Evolutionary conservation across 2,797 vertebrate species (phyloP).

Genomic region (Myotis pilosus): DNA sequence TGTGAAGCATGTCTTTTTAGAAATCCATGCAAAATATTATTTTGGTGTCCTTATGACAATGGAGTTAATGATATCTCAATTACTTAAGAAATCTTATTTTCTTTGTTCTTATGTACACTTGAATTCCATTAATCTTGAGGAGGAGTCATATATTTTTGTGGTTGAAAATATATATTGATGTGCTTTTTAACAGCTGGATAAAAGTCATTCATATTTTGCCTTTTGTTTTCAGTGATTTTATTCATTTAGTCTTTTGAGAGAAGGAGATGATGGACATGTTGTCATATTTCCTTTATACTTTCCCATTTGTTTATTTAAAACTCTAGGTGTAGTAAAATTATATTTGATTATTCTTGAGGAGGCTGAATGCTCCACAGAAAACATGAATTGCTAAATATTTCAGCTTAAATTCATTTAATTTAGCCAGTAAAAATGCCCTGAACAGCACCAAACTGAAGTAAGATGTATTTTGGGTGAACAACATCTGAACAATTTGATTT

Average conservation of each 20-base stretch:
- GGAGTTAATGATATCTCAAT: background rate
- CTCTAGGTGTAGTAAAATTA: background rate
- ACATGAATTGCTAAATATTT: background rate
- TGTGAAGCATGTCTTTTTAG: background rate
- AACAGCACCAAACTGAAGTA: background rate
- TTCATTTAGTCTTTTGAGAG: background rate
- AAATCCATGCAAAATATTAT: background rate
- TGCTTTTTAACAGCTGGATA: constrained; percentile 24
- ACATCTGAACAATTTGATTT: background rate
- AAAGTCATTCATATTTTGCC: constrained; percentile 27
- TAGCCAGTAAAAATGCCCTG: background rate
- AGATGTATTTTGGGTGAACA: background rate
- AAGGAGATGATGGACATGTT: background rate
- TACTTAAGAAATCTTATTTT: constrained; percentile 22
- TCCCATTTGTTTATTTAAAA: background rate
- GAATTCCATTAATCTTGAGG: background rate
- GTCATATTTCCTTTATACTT: background rate
- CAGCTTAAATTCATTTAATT: background rate
- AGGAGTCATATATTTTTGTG: background rate
- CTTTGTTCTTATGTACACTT: background rate
- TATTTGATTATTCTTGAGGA: background rate
- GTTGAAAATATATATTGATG: constrained; percentile 21
- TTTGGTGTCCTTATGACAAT: background rate
- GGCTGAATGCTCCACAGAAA: background rate
- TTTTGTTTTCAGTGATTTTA: constrained; percentile 36